These are phyloP conservation scores for Latheticus oryzae DNA, from an alignment of 2,888 invertebrate genomes.

Conservation along the genomic window DNA sequence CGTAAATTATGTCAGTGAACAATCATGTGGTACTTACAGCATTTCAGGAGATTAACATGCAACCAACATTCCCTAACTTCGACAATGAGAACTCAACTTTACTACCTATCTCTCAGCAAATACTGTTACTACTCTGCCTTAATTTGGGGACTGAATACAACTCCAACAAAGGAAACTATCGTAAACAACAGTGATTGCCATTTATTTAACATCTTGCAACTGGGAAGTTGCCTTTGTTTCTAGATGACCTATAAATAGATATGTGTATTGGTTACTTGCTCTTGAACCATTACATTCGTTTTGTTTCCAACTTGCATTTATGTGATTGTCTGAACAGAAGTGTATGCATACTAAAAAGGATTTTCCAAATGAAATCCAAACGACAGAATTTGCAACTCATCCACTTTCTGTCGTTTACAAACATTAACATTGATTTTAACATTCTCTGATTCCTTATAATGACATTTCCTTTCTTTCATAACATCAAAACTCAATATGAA, in stretches of 20 bases:
- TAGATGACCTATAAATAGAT: slow-evolving; percentile 44
- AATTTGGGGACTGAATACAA: slow-evolving; percentile 52
- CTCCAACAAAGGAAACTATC: slow-evolving; percentile 47
- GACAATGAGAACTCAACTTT: slow-evolving; percentile 63
- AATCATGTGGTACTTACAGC: slow-evolving; percentile 64
- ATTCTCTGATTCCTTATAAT: background rate
- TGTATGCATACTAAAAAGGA: background rate
- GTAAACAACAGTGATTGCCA: slow-evolving; percentile 47
- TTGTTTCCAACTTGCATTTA: slow-evolving; percentile 19
- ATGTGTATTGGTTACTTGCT: slow-evolving; percentile 21
- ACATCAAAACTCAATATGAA: slow-evolving; percentile 9
- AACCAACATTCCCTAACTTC: slow-evolving; percentile 58
- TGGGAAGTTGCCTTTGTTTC: slow-evolving; percentile 44
- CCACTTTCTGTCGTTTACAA: slow-evolving; percentile 1
- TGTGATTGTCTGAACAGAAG: slow-evolving; percentile 4
- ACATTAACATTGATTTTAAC: too few relatives aligned
- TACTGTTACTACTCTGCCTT: slow-evolving; percentile 55
- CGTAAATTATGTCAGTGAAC: slow-evolving; percentile 66
- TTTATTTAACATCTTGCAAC: slow-evolving; percentile 47
- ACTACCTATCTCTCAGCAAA: slow-evolving; percentile 61
- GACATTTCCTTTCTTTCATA: slow-evolving; percentile 15
- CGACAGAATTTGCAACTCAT: slow-evolving; percentile 4
- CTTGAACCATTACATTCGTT: slow-evolving; percentile 15
- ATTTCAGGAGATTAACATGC: slow-evolving; percentile 63
- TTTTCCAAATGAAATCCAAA: too few relatives aligned